Evolutionary conservation across 2,888 invertebrate species (phyloP), one percentile per base, ranked within the genome.

Genomic region (Fabriciana adippe): DNA sequence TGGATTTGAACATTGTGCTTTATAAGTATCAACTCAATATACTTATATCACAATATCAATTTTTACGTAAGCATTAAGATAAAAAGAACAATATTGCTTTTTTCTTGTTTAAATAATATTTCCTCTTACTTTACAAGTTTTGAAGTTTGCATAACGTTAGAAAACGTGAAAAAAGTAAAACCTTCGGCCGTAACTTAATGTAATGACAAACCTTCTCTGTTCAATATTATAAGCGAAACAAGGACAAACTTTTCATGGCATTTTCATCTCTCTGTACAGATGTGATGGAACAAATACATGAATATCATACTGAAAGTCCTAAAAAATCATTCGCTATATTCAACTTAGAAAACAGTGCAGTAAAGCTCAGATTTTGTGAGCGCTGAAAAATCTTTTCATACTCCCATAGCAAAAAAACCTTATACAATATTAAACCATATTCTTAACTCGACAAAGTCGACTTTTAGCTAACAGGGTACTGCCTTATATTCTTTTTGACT

Each of bases 261-360:
- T 90, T 91, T 90, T 90, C 90, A 90, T 90, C 86, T 86, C 83
- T 82, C 85, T 79, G 83, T 83, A 88, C 85, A 87, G 86, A 89
- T 89, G 88, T 89, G 88, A 89, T 89, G 84, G 84, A 88, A 88
- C 88, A 90, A 90, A 90, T 86, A 90, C 87, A 90, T 90, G 90
- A 91, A 90, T 89, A 90, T 89, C 87, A 89, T 88, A 87, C 86
- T 87, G 84, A 88, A 84, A 90, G 88, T 88, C 86, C 88, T 84
- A 84, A 85, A 84, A 80, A 73, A 71, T 68, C 76, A 78, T 61
- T 76, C 74, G 60, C 59, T 72, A 90, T 89, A 87, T 79, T 69
- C 81, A 72, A 86, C 90, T 82, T 80, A 86, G 84, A 80, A 74
- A 73, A 76, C 70, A 75, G 72, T 72, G 72, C 67, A 75, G 82